A percentile compares a stretch with the other conserved stretches of the same genome.
Evolutionary conservation across 2,888 invertebrate genomes (phyloP).

Genomic region (Heliconius cydno): DNA sequence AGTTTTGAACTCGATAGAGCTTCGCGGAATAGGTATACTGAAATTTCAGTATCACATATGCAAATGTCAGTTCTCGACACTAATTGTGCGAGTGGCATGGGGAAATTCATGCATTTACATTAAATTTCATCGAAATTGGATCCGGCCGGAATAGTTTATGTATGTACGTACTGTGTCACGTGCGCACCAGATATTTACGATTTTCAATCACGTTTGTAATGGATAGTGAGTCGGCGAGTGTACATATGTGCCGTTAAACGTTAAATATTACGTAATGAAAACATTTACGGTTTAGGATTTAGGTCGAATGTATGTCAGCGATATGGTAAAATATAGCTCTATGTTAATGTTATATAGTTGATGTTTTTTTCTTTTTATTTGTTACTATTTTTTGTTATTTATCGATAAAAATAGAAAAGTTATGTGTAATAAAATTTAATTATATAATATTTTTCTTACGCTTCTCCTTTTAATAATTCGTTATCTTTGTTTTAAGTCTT

Average conservation of each 20-base stretch:
- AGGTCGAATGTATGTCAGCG: background rate
- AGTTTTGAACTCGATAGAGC: constrained; percentile 81
- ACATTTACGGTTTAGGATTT: background rate
- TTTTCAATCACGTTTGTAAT: constrained; percentile 75
- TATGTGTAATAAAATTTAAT: background rate
- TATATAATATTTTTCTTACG: constrained; percentile 16
- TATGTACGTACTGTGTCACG: constrained; percentile 71
- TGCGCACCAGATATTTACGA: constrained; percentile 74
- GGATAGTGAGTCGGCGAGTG: constrained; percentile 44
- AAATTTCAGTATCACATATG: constrained; percentile 81
- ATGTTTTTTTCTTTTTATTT: background rate
- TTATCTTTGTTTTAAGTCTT: background rate
- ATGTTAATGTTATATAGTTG: background rate
- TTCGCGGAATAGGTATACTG: constrained; percentile 76
- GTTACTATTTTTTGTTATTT: background rate
- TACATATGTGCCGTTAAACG: constrained; percentile 22
- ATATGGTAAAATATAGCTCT: background rate
- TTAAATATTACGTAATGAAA: constrained; percentile 26
- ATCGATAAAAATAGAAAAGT: background rate
- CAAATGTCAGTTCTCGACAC: constrained; percentile 83
- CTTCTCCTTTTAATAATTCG: background rate
- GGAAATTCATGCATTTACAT: constrained; percentile 83
- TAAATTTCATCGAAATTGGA: constrained; percentile 81
- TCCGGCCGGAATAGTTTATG: constrained; percentile 73
- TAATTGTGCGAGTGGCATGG: constrained; percentile 81